Base-by-base conservation (phyloP, 2,113 vertebrate genomes). In the Seriola rivoliana region DNA sequence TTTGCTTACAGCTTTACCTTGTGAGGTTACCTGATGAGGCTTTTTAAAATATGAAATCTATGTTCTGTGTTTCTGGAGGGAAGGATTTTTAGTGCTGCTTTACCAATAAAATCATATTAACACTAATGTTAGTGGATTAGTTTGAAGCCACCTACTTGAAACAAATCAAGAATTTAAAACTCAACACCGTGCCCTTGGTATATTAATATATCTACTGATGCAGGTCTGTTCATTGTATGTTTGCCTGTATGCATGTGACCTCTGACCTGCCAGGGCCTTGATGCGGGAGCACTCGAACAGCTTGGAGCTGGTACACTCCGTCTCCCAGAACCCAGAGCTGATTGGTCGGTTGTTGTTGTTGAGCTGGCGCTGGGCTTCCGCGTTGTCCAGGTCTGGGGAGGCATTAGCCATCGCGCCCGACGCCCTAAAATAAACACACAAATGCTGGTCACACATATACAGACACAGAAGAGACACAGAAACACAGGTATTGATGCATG, bases 211-310 rank as follows among this genome's bases (percentile, higher is more conserved):
- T 0, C 0, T 1, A 3, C 48, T 52, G 8, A 25, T 55, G 34
- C 29, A 59, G 21, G 19, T 64, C 14, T 73, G 32, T 62, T 34
- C 81, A 29, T 21, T 8, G 78, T 70, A 7, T n/a, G 16, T 75
- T 70, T 83, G 69, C 65, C 19, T 79, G 82, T 86, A 70, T 81
- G 80, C 80, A 57, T 67, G 17, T 68, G 79, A 70, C 58, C 68
- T 63, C 90, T 46, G 88, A 98, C 97, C 97, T 85, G 97, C 97
- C 75, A 98, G 92, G 11, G 97, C 97, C 90, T 97, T 98, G 91
- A 98, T 98, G 84, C 97, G 93, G 23, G 97, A 98, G 74, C 97
- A 97, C 86, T 98, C 97, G 0, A 98, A 98, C 79, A 98, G 95
- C 4, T 97, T 97, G 84, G 97, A 94, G 0, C 96, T 96, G n/a